Percentiles rank a stretch among this genome's conserved stretches.
phyloP scores from a whole-genome alignment of 2,797 vertebrate genomes.

The Poliocrania exsul region DNA sequence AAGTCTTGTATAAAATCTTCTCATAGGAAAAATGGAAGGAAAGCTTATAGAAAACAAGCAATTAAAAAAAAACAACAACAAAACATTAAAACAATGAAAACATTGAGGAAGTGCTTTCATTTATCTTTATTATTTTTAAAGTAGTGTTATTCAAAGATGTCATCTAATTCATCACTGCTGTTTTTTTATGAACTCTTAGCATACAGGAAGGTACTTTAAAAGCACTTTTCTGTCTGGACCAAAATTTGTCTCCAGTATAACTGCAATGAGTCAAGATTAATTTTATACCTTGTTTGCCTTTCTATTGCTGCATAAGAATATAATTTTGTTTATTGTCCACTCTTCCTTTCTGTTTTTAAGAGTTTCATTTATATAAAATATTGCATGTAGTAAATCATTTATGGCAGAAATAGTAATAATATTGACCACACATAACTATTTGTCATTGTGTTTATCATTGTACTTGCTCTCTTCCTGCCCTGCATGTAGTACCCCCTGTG shows the following conservation, averaged over 20 bases:
- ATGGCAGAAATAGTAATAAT: conserved; percentile 6
- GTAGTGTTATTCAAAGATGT: not conserved
- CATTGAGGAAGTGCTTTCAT: not conserved
- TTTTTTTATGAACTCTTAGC: not conserved
- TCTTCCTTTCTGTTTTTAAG: not conserved
- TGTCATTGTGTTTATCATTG: not conserved
- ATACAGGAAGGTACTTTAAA: not conserved
- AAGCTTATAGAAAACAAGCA: not conserved
- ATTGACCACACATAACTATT: not conserved
- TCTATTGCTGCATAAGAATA: not conserved
- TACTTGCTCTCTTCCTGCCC: not conserved
- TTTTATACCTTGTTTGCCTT: not conserved
- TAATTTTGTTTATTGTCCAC: not conserved
- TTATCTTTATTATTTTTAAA: conserved; percentile 2
- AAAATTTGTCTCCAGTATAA: not conserved
- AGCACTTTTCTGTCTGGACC: not conserved
- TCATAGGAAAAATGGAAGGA: not conserved
- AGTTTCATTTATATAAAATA: not conserved
- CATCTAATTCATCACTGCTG: not conserved
- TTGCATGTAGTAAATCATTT: not conserved
- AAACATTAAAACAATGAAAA: not conserved
- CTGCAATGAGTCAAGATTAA: not conserved
- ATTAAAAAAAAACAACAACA: not conserved
- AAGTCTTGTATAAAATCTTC: not conserved
- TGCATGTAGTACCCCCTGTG: not conserved